These are phyloP conservation scores for Eupeodes corollae DNA, from an alignment of 1,140 invertebrate genomes.

Conservation along the genomic window DNA sequence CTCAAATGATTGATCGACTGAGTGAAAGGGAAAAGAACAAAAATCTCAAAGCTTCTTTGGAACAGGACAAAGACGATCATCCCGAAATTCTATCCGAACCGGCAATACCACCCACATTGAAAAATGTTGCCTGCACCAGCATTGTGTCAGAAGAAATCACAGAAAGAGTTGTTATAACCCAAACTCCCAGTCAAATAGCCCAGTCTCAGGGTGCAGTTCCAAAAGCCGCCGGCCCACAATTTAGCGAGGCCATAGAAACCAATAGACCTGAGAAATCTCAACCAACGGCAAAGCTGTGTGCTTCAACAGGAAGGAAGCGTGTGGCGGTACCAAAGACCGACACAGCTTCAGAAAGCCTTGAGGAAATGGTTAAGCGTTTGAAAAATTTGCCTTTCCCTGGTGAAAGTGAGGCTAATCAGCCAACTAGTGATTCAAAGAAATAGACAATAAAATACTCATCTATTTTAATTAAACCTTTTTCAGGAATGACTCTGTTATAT, in stretches of 20 bases:
- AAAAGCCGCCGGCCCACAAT: slow-evolving; percentile 12
- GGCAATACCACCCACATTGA: slow-evolving; percentile 9
- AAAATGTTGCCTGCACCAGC: slow-evolving; percentile 15
- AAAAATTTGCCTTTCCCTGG: slow-evolving; percentile 18
- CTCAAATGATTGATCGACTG: slow-evolving; percentile 35
- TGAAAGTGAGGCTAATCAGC: background rate
- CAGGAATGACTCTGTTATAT: no score
- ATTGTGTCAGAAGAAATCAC: slow-evolving; percentile 15
- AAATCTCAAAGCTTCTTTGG: background rate
- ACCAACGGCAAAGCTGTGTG: background rate
- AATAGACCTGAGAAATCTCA: slow-evolving; percentile 13
- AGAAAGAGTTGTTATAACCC: slow-evolving; percentile 20
- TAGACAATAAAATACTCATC: no score
- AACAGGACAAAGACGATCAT: background rate
- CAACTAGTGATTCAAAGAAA: background rate
- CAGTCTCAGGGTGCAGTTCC: slow-evolving; percentile 12
- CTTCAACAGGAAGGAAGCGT: background rate
- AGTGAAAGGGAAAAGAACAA: slow-evolving; percentile 22
- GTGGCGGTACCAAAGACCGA: background rate
- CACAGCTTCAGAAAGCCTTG: slow-evolving; percentile 16
- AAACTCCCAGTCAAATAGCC: slow-evolving; percentile 17
- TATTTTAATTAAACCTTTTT: no score
- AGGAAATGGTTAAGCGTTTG: slow-evolving; percentile 27
- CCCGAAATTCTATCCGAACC: slow-evolving; percentile 5
- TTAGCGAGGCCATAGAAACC: slow-evolving; percentile 9